These are phyloP conservation scores for Amiota minor DNA, from an alignment of 2,888 invertebrate species.

Conservation along the genomic window DNA sequence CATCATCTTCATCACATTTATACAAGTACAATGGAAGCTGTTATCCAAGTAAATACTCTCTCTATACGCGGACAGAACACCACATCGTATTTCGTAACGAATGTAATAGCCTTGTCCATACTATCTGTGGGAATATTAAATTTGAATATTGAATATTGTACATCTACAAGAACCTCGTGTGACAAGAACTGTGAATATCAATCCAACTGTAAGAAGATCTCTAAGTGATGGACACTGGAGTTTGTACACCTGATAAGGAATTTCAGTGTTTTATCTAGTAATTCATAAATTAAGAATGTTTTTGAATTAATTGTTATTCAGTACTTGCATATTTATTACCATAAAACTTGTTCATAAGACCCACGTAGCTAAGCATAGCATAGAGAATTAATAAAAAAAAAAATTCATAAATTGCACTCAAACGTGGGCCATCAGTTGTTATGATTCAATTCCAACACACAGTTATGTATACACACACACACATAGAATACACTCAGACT, in stretches of 20 bases:
- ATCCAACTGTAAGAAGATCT: no score
- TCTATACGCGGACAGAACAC: conserved; percentile 98
- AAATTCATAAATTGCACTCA: conserved; percentile 20
- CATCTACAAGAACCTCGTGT: no score
- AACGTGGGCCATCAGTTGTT: conserved; percentile 65
- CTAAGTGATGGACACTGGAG: no score
- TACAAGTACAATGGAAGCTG: conserved; percentile 92
- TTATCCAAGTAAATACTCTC: conserved; percentile 92
- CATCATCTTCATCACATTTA: conserved; percentile 92
- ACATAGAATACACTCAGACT: background rate
- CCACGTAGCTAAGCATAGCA: conserved; percentile 28
- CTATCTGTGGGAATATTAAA: no score
- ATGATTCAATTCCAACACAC: conserved; percentile 62
- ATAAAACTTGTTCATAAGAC: no score
- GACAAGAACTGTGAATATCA: no score
- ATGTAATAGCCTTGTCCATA: conserved; percentile 94
- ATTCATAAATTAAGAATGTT: no score
- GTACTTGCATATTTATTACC: no score
- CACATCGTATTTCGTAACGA: conserved; percentile 98
- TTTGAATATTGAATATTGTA: no score
- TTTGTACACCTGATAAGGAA: no score
- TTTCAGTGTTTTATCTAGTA: no score
- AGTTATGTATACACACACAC: background rate
- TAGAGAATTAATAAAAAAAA: conserved; percentile 16
- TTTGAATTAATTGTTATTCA: no score